Percentiles rank a stretch among this genome's conserved stretches.
Evolutionary conservation across 1,140 invertebrate species (phyloP).

Genomic region (Sarcophaga peregrina): DNA sequence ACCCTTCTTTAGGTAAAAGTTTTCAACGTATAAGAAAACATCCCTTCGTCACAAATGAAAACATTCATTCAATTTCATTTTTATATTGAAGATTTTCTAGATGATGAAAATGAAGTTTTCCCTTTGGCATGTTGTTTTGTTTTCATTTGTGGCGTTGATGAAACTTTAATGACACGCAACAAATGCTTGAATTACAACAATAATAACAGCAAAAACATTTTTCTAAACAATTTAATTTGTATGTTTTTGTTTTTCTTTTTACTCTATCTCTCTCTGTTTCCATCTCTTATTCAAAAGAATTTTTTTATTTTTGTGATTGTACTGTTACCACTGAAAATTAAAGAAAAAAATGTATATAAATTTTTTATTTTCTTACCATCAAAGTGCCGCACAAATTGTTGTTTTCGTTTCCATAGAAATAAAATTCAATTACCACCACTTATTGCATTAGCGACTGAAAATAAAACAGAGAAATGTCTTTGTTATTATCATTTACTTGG

Average conservation of each 20-base stretch:
- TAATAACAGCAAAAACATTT: slow-evolving; percentile 24
- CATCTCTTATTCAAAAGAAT: neutral
- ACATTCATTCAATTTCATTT: slow-evolving; percentile 1
- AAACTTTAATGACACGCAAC: slow-evolving; percentile 47
- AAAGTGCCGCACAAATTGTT: slow-evolving; percentile 28
- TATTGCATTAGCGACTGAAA: neutral
- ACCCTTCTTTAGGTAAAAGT: neutral
- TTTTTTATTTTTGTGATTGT: slow-evolving; percentile 1
- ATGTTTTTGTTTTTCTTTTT: slow-evolving; percentile 1
- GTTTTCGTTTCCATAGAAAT: neutral
- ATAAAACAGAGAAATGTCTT: neutral
- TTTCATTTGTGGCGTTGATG: slow-evolving; percentile 43
- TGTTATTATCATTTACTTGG: slow-evolving; percentile 29
- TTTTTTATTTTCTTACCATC: slow-evolving; percentile 25
- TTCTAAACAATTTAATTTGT: slow-evolving; percentile 43
- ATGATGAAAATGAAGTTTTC: neutral
- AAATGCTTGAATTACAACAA: slow-evolving; percentile 32
- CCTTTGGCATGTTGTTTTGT: slow-evolving; percentile 38
- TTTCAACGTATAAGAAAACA: neutral
- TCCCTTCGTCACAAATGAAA: neutral
- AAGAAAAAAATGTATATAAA: slow-evolving; percentile 32
- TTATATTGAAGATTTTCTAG: neutral
- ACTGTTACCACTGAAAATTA: neutral
- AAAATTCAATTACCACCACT: slow-evolving; percentile 31
- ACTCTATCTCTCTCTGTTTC: neutral